These are phyloP conservation scores for Drosophila punjabiensis DNA, from an alignment of 1,140 invertebrate species.

Conservation along the genomic window DNA sequence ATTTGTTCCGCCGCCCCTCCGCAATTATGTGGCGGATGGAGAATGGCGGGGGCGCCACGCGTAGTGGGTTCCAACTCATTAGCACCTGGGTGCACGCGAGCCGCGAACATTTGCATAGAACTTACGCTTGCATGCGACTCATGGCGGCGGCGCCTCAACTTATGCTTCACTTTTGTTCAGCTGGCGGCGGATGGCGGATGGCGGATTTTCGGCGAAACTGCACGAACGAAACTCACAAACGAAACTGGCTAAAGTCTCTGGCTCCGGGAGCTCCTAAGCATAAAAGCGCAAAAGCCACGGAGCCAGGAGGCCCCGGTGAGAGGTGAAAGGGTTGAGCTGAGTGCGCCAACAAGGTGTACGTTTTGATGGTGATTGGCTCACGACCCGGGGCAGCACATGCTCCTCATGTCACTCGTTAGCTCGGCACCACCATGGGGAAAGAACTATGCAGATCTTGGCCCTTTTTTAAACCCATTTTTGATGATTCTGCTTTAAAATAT, in stretches of 20 bases:
- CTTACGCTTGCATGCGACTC: conserved; percentile 83
- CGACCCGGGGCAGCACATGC: conserved; percentile 14
- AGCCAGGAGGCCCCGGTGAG: conserved; percentile 9
- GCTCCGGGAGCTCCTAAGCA: conserved; percentile 52
- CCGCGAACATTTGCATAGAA: conserved; percentile 57
- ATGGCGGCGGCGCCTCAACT: conserved; percentile 57
- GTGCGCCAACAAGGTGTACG: conserved; percentile 61
- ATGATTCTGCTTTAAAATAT: no score
- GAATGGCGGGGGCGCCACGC: conserved; percentile 5
- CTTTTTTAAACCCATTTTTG: no score
- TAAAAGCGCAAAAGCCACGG: conserved; percentile 72
- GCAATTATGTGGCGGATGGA: conserved; percentile 30
- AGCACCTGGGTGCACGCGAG: conserved; percentile 60
- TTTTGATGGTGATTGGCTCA: conserved; percentile 59
- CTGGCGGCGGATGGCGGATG: no score
- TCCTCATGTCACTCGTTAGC: conserved; percentile 35
- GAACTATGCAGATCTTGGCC: neutral
- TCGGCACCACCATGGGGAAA: conserved; percentile 3
- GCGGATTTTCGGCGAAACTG: conserved; percentile 62
- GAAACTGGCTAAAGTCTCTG: conserved; percentile 60
- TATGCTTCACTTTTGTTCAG: conserved; percentile 54
- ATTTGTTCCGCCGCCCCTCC: conserved; percentile 40
- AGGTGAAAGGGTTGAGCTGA: conserved; percentile 45
- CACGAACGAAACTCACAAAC: conserved; percentile 67
- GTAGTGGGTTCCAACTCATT: conserved; percentile 53